Evolutionary conservation across 1,140 invertebrate genomes (phyloP).

Genomic region (Trichonephila clavipes): DNA sequence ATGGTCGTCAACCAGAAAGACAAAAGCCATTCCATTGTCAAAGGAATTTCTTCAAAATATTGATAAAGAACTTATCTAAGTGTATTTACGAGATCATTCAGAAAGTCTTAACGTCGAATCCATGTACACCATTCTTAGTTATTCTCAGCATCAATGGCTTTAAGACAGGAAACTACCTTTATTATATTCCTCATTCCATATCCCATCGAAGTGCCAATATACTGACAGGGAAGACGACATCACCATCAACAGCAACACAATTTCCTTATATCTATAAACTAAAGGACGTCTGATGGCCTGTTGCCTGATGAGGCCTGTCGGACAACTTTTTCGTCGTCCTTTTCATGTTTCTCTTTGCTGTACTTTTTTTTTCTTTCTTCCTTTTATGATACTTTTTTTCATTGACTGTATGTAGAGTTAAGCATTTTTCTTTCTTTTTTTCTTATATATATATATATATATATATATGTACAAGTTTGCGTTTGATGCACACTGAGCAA

Average conservation of each 20-base stretch:
- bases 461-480: background rate
- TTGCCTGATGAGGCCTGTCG: constrained; percentile 32
- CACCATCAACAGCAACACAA: constrained; percentile 32
- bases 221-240: background rate
- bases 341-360: constrained; percentile 44
- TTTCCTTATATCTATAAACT: constrained; percentile 38
- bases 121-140: no score
- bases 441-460: background rate
- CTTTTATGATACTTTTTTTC: constrained; percentile 1
- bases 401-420: background rate
- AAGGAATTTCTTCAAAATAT: no score
- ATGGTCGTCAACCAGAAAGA: no score
- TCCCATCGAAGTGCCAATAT: background rate
- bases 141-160: no score
- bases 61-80: no score
- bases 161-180: no score
- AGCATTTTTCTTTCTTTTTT: background rate
- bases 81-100: no score
- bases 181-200: background rate
- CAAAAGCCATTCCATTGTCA: no score
- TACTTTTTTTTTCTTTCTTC: background rate
- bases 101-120: no score
- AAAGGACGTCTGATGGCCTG: constrained; percentile 52
- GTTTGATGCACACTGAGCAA: constrained; percentile 60
- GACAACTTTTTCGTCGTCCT: constrained; percentile 60